phyloP scores from a whole-genome alignment of 1,140 invertebrate species.

The Eurosta solidaginis region DNA sequence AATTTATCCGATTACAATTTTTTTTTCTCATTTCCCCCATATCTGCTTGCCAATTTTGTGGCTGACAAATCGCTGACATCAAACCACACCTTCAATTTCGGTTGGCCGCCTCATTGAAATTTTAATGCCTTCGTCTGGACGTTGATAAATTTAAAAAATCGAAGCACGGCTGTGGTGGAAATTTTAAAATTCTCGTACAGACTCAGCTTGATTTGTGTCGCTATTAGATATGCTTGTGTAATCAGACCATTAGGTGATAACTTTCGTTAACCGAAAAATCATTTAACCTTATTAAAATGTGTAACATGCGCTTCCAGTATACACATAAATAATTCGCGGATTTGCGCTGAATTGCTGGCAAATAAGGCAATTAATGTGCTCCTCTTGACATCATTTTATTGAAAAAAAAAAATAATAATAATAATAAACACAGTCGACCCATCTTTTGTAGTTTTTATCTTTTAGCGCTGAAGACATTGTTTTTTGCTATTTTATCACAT shows the following conservation, averaged over 20 bases:
- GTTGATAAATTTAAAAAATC: not conserved
- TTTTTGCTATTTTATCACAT: too few species aligned
- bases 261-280: not conserved
- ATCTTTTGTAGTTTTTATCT: too few species aligned
- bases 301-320: not conserved
- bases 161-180: not conserved
- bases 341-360: too few species aligned
- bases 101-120: not conserved
- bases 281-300: not conserved
- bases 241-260: not conserved
- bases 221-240: constrained; percentile 10
- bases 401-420: too few species aligned
- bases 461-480: too few species aligned
- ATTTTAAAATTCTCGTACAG: constrained; percentile 13
- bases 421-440: too few species aligned
- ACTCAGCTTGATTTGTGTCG: not conserved
- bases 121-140: not conserved
- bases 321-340: not conserved
- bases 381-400: too few species aligned
- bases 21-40: not conserved
- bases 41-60: constrained; percentile 9
- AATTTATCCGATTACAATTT: not conserved
- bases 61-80: not conserved
- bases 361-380: too few species aligned
- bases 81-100: constrained; percentile 4